These are phyloP conservation scores for Icerya purchasi DNA, from an alignment of 2,888 invertebrate genomes.

Conservation along the genomic window DNA sequence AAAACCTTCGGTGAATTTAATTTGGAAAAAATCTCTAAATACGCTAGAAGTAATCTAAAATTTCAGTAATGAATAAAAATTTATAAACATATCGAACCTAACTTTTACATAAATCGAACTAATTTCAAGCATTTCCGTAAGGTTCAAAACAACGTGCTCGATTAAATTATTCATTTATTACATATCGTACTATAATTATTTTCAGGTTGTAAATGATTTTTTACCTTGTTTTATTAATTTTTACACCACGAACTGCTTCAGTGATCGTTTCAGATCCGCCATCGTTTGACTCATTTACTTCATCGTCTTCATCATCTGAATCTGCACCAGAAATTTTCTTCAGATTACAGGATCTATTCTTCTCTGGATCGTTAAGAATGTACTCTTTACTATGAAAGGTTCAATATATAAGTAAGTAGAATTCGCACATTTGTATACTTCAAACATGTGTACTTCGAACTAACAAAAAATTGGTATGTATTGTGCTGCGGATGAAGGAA, in stretches of 20 bases:
- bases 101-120: too few relatives aligned
- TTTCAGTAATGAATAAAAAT: too few relatives aligned
- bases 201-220: too few relatives aligned
- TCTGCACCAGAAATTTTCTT: neutral
- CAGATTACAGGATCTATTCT: neutral
- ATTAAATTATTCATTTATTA: neutral
- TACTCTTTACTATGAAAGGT: neutral
- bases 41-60: slow-evolving; percentile 32
- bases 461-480: too few relatives aligned
- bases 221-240: neutral
- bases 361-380: neutral
- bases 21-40: slow-evolving; percentile 53
- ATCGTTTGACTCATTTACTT: neutral
- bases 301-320: neutral
- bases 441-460: too few relatives aligned
- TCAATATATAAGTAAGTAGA: too few relatives aligned
- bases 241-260: neutral
- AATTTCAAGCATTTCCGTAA: too few relatives aligned
- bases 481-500: too few relatives aligned
- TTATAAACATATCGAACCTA: too few relatives aligned
- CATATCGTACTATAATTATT: too few relatives aligned
- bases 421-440: too few relatives aligned
- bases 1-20: slow-evolving; percentile 54
- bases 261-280: neutral
- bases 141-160: too few relatives aligned